Evolutionary conservation across 2,113 vertebrate genomes (phyloP).

Genomic region (Psittacus erithacus): DNA sequence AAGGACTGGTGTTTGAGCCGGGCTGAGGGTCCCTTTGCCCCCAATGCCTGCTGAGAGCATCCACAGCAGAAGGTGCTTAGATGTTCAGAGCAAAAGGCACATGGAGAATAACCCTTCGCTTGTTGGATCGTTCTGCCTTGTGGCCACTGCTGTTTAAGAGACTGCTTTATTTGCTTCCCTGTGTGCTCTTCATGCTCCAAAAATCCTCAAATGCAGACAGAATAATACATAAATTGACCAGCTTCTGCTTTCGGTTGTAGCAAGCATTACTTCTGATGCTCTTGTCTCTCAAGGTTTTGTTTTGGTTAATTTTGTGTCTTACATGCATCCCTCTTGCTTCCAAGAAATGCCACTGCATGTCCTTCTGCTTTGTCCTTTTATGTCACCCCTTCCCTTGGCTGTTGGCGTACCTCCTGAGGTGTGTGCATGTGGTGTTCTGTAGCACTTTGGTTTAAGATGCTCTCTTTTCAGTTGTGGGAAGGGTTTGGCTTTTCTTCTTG

Average conservation of each 20-base stretch:
- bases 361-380: background rate
- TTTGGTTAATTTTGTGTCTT: background rate
- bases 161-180: background rate
- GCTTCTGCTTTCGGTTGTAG: background rate
- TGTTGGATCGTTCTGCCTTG: rapidly evolving
- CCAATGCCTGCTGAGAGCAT: rapidly evolving
- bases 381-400: background rate
- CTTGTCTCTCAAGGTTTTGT: background rate
- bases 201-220: background rate
- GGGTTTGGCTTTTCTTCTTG: background rate
- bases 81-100: background rate
- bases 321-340: background rate
- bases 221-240: background rate
- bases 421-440: rapidly evolving
- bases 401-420: rapidly evolving
- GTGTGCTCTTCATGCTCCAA: no score
- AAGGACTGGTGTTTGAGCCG: background rate
- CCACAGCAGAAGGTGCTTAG: background rate
- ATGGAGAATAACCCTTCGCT: rapidly evolving
- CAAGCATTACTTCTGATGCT: background rate
- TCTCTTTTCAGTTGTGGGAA: background rate
- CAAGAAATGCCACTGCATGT: background rate
- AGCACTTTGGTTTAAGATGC: background rate
- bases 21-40: background rate
- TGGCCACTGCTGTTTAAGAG: rapidly evolving